Conservation (phyloP, 2,797 vertebrate genomes). For the Todus mexicanus region DNA sequence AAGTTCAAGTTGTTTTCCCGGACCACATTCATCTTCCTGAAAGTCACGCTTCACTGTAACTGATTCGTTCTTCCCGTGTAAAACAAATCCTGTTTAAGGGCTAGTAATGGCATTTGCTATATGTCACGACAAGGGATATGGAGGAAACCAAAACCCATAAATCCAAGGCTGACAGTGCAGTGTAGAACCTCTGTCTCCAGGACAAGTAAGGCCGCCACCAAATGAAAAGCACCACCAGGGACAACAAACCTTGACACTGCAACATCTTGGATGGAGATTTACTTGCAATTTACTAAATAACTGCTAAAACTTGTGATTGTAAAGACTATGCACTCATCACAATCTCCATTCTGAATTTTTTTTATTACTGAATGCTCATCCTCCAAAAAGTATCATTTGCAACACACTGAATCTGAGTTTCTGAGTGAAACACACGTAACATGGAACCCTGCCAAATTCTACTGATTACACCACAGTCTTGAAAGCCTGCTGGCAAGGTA, state of each 20-base stretch:
- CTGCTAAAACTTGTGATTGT: background rate
- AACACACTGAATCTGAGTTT: background rate
- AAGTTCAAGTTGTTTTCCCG: background rate
- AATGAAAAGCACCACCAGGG: background rate
- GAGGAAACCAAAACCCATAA: background rate
- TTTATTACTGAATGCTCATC: background rate
- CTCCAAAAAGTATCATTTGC: background rate
- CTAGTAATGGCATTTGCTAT: background rate
- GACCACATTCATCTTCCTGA: background rate
- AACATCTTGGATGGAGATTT: background rate
- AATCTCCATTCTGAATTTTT: background rate
- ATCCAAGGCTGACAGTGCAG: background rate
- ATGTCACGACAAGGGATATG: background rate
- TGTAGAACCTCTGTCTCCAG: background rate
- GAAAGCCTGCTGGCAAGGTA: background rate
- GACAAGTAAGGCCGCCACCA: background rate
- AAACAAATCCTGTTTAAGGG: background rate
- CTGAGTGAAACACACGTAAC: background rate
- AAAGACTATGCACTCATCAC: background rate
- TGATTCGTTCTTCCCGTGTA: background rate
- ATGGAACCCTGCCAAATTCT: background rate
- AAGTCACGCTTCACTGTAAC: background rate
- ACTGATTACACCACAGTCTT: background rate
- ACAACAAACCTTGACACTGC: background rate
- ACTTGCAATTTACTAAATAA: background rate